Evolutionary conservation across 2,888 invertebrate genomes (phyloP), one percentile per base, ranked within the genome.

Genomic region (Thalpophila matura): DNA sequence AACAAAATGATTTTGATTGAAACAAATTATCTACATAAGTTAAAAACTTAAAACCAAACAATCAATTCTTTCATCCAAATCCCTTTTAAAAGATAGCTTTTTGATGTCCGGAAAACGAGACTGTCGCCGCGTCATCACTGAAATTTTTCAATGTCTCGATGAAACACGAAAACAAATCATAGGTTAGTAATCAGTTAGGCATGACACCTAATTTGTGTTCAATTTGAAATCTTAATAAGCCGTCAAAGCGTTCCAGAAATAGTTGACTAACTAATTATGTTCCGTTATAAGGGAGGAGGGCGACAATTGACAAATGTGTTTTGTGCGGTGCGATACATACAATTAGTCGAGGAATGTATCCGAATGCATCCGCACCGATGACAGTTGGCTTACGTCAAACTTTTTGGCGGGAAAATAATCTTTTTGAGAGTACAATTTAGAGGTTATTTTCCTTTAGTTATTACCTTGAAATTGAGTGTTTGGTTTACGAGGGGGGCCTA

Each of bases 281-380:
- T 81, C 84, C 85, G 86, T 88, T 89, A 87, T 84, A 87, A 87
- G 86, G 86, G 86, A 76, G 86, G 84, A 69, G 80, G 82, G 89
- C 91, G 94, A 92, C 94, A 93, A 95, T 94, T 94, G 94, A 95
- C 90, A 94, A 94, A 95, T 94, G 94, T 85, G 89, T 90, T 91
- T 86, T 86, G 87, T 85, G 87, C 87, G 85, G 81, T 79, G 85
- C 91, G 92, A 90, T 93, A 89, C 92, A 89, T 94, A 89, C 94
- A 93, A 95, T 95, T 95, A 94, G 91, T 78, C 67, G 77, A 79
- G 91, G 92, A 91, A 93, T 91, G 89, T 89, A 88, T 89, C 85
- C 85, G 89, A 92, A 90, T 89, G 91, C 82, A 83, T 78, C 82
- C 83, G 82, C 83, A 78, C 79, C 80, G 85, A 71, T 87, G 88